A percentile compares a stretch with the other conserved stretches of the same genome.
phyloP scores from a whole-genome alignment of 2,888 invertebrate species.

The Andrena dorsata region DNA sequence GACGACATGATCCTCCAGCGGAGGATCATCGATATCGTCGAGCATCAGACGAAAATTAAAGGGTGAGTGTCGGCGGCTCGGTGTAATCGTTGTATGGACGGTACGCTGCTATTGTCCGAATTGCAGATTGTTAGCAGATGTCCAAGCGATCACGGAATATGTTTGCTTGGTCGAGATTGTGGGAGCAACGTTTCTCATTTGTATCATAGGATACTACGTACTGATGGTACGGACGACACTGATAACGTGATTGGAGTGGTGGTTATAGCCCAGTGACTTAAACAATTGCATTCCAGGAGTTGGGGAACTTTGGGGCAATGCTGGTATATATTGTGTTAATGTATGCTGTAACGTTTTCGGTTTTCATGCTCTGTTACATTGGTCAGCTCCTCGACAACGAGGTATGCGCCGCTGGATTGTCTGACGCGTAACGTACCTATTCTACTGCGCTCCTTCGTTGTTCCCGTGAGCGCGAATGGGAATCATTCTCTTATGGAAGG shows the following conservation, averaged over 20 bases:
- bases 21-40: slow-evolving; percentile 42
- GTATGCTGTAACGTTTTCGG: slow-evolving; percentile 16
- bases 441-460: too few species aligned
- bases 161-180: slow-evolving; percentile 77
- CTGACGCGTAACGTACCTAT: background rate
- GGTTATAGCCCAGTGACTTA: background rate
- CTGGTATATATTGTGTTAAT: background rate
- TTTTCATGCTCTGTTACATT: slow-evolving; percentile 67
- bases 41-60: slow-evolving; percentile 48
- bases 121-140: slow-evolving; percentile 73
- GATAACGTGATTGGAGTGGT: background rate
- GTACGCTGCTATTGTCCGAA: too few species aligned
- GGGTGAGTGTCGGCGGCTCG: slow-evolving; percentile 18
- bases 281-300: slow-evolving; percentile 48
- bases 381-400: slow-evolving; percentile 63
- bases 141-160: slow-evolving; percentile 72
- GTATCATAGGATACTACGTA: slow-evolving; percentile 76
- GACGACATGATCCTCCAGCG: background rate
- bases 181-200: slow-evolving; percentile 76
- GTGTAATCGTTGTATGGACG: background rate
- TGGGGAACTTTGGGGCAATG: slow-evolving; percentile 19
- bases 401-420: slow-evolving; percentile 38
- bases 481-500: too few species aligned
- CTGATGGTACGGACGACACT: slow-evolving; percentile 57
- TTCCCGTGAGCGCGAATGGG: too few species aligned